These are phyloP conservation scores for Myanophis thanlyinensis DNA, from an alignment of 2,113 vertebrate species.

Conservation along the genomic window DNA sequence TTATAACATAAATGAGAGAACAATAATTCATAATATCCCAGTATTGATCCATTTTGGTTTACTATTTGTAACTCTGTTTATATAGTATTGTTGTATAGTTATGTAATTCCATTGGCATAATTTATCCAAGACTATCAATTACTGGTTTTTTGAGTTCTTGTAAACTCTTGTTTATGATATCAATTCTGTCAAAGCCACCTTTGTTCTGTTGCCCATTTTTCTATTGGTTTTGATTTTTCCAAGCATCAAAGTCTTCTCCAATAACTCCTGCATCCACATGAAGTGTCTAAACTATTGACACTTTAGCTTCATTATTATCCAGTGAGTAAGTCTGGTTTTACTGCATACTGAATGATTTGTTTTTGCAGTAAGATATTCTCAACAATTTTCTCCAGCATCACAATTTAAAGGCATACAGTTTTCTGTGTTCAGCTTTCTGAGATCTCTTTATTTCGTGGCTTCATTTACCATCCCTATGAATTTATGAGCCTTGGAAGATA, in stretches of 20 bases:
- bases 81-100: background rate
- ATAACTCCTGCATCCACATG: background rate
- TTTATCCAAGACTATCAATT: background rate
- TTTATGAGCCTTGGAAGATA: background rate
- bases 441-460: background rate
- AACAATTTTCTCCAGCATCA: background rate
- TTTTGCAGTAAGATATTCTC: background rate
- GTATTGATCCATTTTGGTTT: background rate
- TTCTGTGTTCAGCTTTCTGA: background rate
- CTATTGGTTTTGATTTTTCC: background rate
- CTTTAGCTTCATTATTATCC: background rate
- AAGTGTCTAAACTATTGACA: background rate
- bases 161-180: background rate
- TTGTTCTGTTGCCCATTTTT: background rate
- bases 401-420: background rate
- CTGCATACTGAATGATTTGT: background rate
- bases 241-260: background rate
- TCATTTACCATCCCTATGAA: background rate
- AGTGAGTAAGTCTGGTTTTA: background rate
- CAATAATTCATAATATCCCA: background rate
- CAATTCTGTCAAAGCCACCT: background rate
- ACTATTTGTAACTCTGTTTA: background rate
- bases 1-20: background rate
- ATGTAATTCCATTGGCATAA: background rate
- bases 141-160: background rate